These are phyloP conservation scores for Boleophthalmus pectinirostris DNA, from an alignment of 2,113 vertebrate genomes.

Conservation along the genomic window DNA sequence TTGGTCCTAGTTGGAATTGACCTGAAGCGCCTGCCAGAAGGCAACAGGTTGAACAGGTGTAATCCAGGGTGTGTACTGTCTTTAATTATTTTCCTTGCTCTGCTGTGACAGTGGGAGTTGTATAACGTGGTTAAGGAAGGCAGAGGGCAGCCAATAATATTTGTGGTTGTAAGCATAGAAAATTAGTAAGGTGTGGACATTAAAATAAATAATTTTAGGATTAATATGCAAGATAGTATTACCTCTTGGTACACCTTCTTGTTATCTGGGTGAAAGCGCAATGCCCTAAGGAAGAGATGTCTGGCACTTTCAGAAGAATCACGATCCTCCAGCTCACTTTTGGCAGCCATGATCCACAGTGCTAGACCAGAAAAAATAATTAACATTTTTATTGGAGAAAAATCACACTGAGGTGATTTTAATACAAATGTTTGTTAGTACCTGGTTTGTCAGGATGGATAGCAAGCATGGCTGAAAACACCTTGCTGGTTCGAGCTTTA, in stretches of 20 bases:
- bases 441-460: conserved; percentile 96
- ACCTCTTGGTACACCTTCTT: conserved; percentile 95
- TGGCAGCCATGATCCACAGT: conserved; percentile 97
- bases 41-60: no score
- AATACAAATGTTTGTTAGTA: conserved; percentile 52
- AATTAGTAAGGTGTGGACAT: neutral
- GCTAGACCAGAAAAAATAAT: conserved; percentile 59
- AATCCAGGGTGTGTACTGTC: no score
- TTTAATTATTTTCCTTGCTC: no score
- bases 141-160: no score
- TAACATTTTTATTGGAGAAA: neutral
- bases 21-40: no score
- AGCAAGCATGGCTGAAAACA: conserved; percentile 90
- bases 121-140: no score
- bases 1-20: no score
- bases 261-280: conserved; percentile 93
- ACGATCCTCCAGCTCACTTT: conserved; percentile 93
- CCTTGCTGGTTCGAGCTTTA: conserved; percentile 86
- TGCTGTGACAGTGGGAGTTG: no score
- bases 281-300: conserved; percentile 91
- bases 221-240: neutral
- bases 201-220: neutral
- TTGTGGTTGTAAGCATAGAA: neutral
- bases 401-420: neutral
- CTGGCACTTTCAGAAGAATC: conserved; percentile 92